These are phyloP conservation scores for Orussus abietinus DNA, from an alignment of 1,140 invertebrate genomes.

Conservation along the genomic window DNA sequence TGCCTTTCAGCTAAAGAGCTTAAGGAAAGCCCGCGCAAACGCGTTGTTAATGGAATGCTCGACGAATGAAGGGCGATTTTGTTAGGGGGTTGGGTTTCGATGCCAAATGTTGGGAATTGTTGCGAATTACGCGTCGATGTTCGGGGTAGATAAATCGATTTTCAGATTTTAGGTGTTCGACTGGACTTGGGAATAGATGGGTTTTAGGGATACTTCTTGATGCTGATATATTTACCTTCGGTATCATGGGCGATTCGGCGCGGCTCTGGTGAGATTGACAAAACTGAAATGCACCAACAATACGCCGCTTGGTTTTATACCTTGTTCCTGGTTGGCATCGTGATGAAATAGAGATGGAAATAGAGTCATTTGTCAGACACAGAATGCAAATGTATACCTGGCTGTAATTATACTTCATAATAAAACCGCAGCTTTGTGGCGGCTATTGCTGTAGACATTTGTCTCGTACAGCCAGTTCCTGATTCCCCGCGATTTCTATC, in stretches of 20 bases:
- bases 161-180: too few species aligned
- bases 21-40: too few species aligned
- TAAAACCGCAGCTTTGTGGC: constrained; percentile 49
- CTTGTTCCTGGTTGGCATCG: constrained; percentile 24
- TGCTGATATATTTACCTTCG: constrained; percentile 37
- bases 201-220: too few species aligned
- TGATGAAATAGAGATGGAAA: constrained; percentile 39
- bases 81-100: too few species aligned
- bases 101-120: too few species aligned
- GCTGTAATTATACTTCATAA: constrained; percentile 50
- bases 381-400: constrained; percentile 40
- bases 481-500: too few species aligned
- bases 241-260: constrained; percentile 38
- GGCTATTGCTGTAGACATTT: constrained; percentile 1
- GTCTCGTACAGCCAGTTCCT: background rate
- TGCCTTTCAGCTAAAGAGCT: too few species aligned
- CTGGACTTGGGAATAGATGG: too few species aligned
- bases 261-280: constrained; percentile 22
- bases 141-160: too few species aligned
- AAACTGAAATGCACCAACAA: constrained; percentile 36
- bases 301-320: constrained; percentile 40
- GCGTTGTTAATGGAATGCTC: too few species aligned
- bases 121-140: too few species aligned
- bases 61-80: too few species aligned
- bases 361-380: constrained; percentile 41